Evolutionary conservation across 1,140 invertebrate genomes (phyloP), one percentile per base, ranked within the genome.

Genomic region (Doryteuthis pealeii): DNA sequence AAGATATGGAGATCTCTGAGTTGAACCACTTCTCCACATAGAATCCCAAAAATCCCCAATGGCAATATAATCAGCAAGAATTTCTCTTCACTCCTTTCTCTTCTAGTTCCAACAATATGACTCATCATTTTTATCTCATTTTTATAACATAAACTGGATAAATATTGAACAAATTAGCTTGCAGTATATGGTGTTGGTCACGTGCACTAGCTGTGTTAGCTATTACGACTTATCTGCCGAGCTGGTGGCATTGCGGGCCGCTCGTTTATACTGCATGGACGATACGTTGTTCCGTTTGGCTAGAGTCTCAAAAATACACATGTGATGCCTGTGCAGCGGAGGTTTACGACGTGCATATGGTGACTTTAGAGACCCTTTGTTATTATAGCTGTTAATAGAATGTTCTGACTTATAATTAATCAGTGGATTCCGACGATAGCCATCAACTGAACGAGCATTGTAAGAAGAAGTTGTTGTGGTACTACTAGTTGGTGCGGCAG

Each of bases 221-320:
- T n/a, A 62, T 62, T 62, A 62, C 6, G 54, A 62, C 54, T 62
- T 62, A 18, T 62, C 54, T n/a, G 18, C 54, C 10, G 18, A 22
- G 26, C 22, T n/a, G 54, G 54, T 62, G 26, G 54, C 18, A 28
- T 62, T 62, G 26, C 54, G 22, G 15, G 81, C 80, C 79, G 82
- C 82, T 80, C 82, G 78, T 74, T 80, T 79, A 74, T 81, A 84
- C 79, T 85, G 83, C 71, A 74, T 72, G 40, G 80, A 75, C 54
- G 84, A 83, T 76, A 85, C 79, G 80, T 85, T 85, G 78, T 83
- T 84, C 80, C 81, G 81, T 81, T 85, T 85, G 76, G 83, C 83
- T 76, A 85, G 74, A 67, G 84, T 85, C 80, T 85, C 83, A 80
- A 84, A 85, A 68, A 85, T 79, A 74, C 84, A 85, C 76, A 81